Percentiles rank a stretch among this genome's conserved stretches.
phyloP scores from a whole-genome alignment of 2,113 vertebrate genomes.

The Pontoporia blainvillei region DNA sequence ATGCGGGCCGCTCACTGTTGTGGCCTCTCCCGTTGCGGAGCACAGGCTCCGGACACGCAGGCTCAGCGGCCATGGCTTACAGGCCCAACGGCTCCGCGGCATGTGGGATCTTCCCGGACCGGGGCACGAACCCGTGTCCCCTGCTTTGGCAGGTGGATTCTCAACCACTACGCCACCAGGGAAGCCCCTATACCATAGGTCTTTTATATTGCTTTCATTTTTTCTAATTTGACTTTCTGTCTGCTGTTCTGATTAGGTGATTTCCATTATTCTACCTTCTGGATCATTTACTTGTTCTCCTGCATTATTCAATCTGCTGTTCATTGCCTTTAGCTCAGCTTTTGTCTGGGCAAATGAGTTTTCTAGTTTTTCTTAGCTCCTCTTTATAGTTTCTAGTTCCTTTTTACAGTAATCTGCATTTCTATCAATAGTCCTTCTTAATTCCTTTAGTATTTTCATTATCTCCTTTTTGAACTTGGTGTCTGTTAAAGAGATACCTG shows the following conservation, averaged over 20 bases:
- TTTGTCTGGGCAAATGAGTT: not conserved
- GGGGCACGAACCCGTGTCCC: too few relatives aligned
- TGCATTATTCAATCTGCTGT: not conserved
- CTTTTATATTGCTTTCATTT: not conserved
- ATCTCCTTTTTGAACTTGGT: not conserved
- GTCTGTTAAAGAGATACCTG: not conserved
- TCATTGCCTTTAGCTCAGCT: not conserved
- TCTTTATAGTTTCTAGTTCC: not conserved
- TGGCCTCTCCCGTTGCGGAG: too few relatives aligned
- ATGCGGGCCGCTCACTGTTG: too few relatives aligned
- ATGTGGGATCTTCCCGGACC: too few relatives aligned
- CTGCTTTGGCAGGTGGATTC: too few relatives aligned
- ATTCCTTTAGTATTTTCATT: not conserved
- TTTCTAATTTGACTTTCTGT: not conserved
- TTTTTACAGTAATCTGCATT: not conserved
- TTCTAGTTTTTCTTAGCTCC: not conserved
- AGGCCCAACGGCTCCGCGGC: too few relatives aligned
- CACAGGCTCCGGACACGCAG: too few relatives aligned
- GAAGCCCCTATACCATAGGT: not conserved
- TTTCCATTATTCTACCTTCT: not conserved
- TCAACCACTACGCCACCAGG: too few relatives aligned
- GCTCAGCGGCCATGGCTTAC: too few relatives aligned
- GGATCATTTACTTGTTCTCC: not conserved
- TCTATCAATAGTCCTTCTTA: not conserved
- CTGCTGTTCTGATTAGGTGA: not conserved